Percentiles rank a stretch among this genome's conserved stretches.
phyloP scores from a whole-genome alignment of 2,888 invertebrate genomes.

The Aleiodes testaceus region DNA sequence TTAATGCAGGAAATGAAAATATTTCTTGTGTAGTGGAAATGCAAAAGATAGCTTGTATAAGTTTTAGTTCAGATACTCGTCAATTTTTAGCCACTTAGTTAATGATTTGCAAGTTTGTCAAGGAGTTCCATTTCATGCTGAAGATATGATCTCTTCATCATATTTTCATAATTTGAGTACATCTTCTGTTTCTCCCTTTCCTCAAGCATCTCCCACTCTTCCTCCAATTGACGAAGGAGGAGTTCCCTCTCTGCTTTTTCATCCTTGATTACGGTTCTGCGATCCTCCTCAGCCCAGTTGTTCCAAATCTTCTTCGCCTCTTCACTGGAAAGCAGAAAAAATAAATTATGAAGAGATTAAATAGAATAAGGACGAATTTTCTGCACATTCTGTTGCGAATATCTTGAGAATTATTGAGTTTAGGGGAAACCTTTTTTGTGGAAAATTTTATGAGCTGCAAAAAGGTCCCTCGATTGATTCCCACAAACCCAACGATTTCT shows the following conservation, averaged over 20 bases:
- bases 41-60: no score
- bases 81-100: background rate
- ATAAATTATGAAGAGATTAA: background rate
- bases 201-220: slow-evolving; percentile 65
- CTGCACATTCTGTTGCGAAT: no score
- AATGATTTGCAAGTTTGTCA: slow-evolving; percentile 17
- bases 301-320: slow-evolving; percentile 66
- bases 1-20: slow-evolving; percentile 1
- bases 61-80: no score
- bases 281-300: slow-evolving; percentile 65
- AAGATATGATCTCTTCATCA: slow-evolving; percentile 50
- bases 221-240: slow-evolving; percentile 61
- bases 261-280: slow-evolving; percentile 54
- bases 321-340: slow-evolving; percentile 56
- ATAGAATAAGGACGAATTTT: background rate
- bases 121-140: slow-evolving; percentile 54
- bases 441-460: no score
- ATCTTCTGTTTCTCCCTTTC: slow-evolving; percentile 62
- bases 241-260: slow-evolving; percentile 56
- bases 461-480: no score
- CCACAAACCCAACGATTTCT: no score
- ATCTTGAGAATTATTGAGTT: no score
- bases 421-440: no score
- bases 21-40: background rate
- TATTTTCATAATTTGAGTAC: slow-evolving; percentile 56